Evolutionary conservation across 2,888 invertebrate genomes (phyloP).

Genomic region (Dexiosoma caninum): DNA sequence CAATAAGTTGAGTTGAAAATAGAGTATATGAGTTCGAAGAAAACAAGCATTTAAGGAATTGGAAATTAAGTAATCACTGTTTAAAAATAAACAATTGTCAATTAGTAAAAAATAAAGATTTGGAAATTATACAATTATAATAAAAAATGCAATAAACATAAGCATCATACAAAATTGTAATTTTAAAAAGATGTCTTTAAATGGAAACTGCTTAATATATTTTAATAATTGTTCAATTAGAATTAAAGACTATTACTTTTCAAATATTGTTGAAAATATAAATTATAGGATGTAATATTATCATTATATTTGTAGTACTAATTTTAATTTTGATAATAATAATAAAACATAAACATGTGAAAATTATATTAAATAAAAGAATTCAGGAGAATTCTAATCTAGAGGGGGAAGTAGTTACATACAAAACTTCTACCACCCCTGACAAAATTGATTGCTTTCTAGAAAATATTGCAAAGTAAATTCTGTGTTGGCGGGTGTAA

Average conservation of each 20-base stretch:
- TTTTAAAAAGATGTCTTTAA: no score
- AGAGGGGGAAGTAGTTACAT: no score
- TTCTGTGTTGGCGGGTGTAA: no score
- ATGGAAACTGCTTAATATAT: no score
- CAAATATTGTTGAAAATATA: no score
- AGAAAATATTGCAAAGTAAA: no score
- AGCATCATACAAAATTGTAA: background rate
- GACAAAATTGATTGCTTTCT: no score
- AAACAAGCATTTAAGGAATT: background rate
- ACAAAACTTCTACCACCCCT: no score
- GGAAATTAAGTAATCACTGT: constrained; percentile 10
- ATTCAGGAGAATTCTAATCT: no score
- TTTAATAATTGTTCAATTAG: no score
- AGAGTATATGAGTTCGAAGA: background rate
- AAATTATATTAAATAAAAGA: background rate
- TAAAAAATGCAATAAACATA: background rate
- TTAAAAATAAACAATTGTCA: constrained; percentile 12
- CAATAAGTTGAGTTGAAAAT: background rate
- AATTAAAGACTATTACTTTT: no score
- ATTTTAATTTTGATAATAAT: background rate
- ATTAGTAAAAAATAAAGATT: constrained; percentile 6
- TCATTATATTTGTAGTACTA: background rate
- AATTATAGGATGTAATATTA: background rate
- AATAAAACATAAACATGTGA: background rate
- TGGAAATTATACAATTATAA: constrained; percentile 18